Base-by-base conservation (phyloP, 2,888 invertebrate genomes). In the Acrobasis consociella region DNA sequence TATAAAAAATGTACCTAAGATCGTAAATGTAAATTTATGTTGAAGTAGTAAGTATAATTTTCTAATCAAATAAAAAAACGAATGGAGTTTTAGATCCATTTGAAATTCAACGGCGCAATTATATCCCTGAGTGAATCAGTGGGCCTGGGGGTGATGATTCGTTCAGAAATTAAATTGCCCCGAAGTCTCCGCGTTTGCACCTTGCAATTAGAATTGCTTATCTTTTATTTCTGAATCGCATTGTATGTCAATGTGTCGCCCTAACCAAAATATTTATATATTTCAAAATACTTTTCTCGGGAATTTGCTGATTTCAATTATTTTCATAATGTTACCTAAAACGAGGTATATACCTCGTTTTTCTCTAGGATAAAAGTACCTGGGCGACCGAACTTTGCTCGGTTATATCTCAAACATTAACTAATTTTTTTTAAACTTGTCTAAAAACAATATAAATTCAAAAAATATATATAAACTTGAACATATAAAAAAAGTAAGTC, bases 31-130 rank as follows among this genome's bases (percentile, higher is more conserved):
- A 2, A 5, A 46, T 13, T 1, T 46, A 46, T 46, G 7, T 13
- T n/a, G 13, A 46, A 46, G 46, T n/a, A n/a, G n/a, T n/a, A n/a
- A n/a, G n/a, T 13, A 13, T 13, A 46, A 46, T n/a, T 46, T 46
- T 46, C 46, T 46, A 46, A n/a, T 46, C 46, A n/a, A 46, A 46
- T 46, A 46, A n/a, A 46, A 3, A 46, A 46, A 46, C 46, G 46
- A 46, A 46, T 13, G 46, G 46, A 50, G 17, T 50, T 50, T 50
- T 50, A 50, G 50, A 50, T 16, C 17, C 50, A 72, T 74, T 74
- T 72, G 72, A 73, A 74, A 75, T 78, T 75, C 73, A 72, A 71
- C 72, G 67, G 68, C 72, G 74, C 75, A 75, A 78, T 78, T 73
- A 69, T 69, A 71, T 68, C 66, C 59, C 66, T 67, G 66, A 72